A percentile compares a stretch with the other conserved stretches of the same genome.
Conservation (phyloP, 2,888 invertebrate species). For the Leptinotarsa juncta region DNA sequence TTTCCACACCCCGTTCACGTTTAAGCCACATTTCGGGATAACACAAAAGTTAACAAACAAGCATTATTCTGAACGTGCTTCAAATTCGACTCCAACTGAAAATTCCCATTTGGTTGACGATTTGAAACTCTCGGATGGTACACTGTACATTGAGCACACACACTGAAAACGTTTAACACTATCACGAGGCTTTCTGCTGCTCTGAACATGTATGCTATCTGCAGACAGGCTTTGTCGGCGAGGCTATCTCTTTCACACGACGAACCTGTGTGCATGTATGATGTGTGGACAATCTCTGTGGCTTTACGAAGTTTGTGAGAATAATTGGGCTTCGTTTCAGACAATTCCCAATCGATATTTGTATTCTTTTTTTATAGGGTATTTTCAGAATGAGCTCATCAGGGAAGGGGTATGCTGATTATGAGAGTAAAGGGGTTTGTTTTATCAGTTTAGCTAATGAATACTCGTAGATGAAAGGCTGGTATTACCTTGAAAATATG, state of each 20-base stretch:
- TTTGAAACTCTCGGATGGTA: neutral
- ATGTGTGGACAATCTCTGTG: constrained; percentile 6
- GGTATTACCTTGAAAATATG: no score
- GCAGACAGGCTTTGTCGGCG: constrained; percentile 37
- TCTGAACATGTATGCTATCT: constrained; percentile 46
- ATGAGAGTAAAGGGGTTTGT: no score
- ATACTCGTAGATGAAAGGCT: no score
- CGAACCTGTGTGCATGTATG: constrained; percentile 14
- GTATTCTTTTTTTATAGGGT: neutral
- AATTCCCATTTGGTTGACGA: constrained; percentile 1
- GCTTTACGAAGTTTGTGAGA: neutral
- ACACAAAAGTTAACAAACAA: neutral
- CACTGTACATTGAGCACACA: neutral
- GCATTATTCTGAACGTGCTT: neutral
- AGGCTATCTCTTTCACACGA: constrained; percentile 41
- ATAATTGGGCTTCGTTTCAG: neutral
- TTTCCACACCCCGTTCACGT: no score
- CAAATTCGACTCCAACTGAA: constrained; percentile 1
- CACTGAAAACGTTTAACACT: constrained; percentile 46
- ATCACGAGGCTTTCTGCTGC: constrained; percentile 48
- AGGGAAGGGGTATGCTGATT: no score
- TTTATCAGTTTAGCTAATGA: no score
- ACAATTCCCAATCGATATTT: neutral
- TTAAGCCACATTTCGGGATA: neutral
- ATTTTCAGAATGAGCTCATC: no score